Evolutionary conservation across 2,113 vertebrate genomes (phyloP).

Genomic region (Spea bombifrons): DNA sequence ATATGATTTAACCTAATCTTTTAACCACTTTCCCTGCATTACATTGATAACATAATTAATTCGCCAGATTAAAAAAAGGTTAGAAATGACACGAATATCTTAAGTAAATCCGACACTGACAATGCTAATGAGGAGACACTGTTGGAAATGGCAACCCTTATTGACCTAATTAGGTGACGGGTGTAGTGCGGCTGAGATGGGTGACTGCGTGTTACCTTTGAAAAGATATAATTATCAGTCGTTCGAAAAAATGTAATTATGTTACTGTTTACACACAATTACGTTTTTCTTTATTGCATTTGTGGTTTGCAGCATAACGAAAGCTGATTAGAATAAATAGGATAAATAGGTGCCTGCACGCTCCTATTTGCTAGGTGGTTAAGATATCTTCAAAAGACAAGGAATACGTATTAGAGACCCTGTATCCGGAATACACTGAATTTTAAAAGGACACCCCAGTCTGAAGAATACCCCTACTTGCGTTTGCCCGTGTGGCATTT

Average conservation of each 20-base stretch:
- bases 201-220: slow-evolving; percentile 21
- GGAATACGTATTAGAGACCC: too few species aligned
- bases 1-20: slow-evolving; percentile 39
- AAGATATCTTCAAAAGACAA: too few species aligned
- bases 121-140: slow-evolving; percentile 35
- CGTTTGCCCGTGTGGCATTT: too few species aligned
- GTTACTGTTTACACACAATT: slow-evolving; percentile 22
- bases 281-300: not conserved
- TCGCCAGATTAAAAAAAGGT: slow-evolving; percentile 5
- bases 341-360: too few species aligned
- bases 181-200: slow-evolving; percentile 17
- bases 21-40: slow-evolving; percentile 18
- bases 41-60: slow-evolving; percentile 36
- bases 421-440: too few species aligned
- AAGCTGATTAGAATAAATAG: too few species aligned
- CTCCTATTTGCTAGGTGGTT: too few species aligned
- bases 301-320: not conserved
- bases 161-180: slow-evolving; percentile 33
- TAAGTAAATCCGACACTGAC: slow-evolving; percentile 18
- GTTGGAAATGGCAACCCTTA: slow-evolving; percentile 25
- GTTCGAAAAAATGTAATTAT: slow-evolving; percentile 27
- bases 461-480: too few species aligned
- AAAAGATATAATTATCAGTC: slow-evolving; percentile 29
- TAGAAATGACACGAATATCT: slow-evolving; percentile 20
- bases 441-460: too few species aligned